Conservation (phyloP, 2,113 vertebrate species). For the Pachypanchax playfairii region DNA sequence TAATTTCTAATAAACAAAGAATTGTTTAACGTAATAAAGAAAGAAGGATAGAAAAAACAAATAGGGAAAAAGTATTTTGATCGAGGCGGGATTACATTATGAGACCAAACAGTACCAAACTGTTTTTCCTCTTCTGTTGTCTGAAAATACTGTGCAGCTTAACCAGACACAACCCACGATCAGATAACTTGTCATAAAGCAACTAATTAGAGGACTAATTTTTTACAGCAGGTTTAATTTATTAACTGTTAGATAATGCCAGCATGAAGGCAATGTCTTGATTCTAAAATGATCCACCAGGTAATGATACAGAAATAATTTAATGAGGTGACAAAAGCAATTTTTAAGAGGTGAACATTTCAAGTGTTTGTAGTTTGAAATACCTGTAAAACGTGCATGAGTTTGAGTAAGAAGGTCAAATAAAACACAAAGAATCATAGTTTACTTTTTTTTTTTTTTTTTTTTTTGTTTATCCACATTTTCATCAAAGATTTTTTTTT, state of each 20-base stretch:
- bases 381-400: neutral
- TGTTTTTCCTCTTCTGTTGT: too few species aligned
- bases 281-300: slow-evolving; percentile 31
- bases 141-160: too few species aligned
- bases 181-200: slow-evolving; percentile 55
- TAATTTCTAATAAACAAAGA: slow-evolving; percentile 9
- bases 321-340: slow-evolving; percentile 30
- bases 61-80: neutral
- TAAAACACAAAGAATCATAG: too few species aligned
- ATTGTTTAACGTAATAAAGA: too few species aligned
- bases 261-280: slow-evolving; percentile 34
- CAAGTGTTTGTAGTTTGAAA: neutral
- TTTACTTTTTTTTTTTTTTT: too few species aligned
- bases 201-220: slow-evolving; percentile 55
- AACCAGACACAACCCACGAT: slow-evolving; percentile 15
- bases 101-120: slow-evolving; percentile 26
- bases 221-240: slow-evolving; percentile 48
- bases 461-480: too few species aligned
- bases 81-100: neutral
- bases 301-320: too few species aligned
- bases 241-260: slow-evolving; percentile 45
- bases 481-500: too few species aligned
- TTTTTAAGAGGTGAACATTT: slow-evolving; percentile 31
- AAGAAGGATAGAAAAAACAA: too few species aligned
- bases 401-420: too few species aligned